These are phyloP conservation scores for Drosophila aff. DNA, from an alignment of 1,140 invertebrate species.

Conservation along the genomic window DNA sequence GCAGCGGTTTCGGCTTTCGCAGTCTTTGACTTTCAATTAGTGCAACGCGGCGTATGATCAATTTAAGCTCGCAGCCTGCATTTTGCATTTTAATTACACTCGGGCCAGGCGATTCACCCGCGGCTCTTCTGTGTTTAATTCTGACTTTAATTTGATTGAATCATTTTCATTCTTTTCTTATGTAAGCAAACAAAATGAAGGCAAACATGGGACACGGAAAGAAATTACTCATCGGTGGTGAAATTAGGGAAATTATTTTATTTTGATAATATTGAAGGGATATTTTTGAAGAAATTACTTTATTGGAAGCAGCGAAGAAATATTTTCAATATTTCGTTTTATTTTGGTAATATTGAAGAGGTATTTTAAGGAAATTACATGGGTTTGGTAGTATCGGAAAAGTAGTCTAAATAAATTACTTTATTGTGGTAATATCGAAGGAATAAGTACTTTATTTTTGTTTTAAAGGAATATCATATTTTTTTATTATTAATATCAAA, in stretches of 20 bases:
- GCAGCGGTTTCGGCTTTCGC: conserved; percentile 34
- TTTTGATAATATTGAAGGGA: too few relatives aligned
- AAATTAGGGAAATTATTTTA: not conserved
- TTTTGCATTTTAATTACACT: conserved; percentile 35
- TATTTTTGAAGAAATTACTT: too few relatives aligned
- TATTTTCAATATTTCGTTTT: too few relatives aligned
- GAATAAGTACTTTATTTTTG: too few relatives aligned
- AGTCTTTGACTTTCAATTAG: conserved; percentile 64
- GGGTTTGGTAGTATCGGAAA: too few relatives aligned
- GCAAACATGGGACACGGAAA: not conserved
- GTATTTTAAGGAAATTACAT: too few relatives aligned
- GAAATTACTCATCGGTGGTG: not conserved
- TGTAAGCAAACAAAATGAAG: conserved; percentile 19
- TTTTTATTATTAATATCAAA: too few relatives aligned
- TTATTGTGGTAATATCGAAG: too few relatives aligned
- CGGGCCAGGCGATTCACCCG: not conserved
- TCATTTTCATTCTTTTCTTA: not conserved
- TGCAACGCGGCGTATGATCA: conserved; percentile 53
- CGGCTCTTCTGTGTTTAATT: conserved; percentile 27
- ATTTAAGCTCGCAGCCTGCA: conserved; percentile 36
- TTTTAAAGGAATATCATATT: too few relatives aligned
- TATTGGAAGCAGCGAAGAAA: too few relatives aligned
- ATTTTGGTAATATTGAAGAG: too few relatives aligned
- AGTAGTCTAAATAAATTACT: not conserved
- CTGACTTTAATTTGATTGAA: conserved; percentile 33